Base-by-base conservation (phyloP, 30 jellyfish, hydroid and myxozoan species). In the Aurelia aurita region DNA sequence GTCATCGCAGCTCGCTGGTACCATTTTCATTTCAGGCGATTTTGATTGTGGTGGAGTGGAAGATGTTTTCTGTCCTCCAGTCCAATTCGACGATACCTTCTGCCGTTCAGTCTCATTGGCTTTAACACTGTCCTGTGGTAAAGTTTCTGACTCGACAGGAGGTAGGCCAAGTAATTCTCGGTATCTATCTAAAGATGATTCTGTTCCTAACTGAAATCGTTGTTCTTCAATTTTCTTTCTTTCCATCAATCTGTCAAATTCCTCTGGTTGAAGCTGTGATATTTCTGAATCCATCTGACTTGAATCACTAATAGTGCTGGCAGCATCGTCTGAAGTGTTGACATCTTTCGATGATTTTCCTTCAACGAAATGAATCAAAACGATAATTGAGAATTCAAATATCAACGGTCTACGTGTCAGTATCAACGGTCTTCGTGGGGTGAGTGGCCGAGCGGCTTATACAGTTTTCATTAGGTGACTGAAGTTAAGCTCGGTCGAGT, bases 1-100 rank as follows among this genome's bases (percentile, higher is more conserved):
- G 47, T 79, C 90, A 3, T 46, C 72, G 44, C 80, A 58, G 27
- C 62, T 49, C 6, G 90, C 90, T 15, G 90, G 90, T 0, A 79
- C 32, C 82, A 65, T 65, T 20, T 25, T 49, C 27, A 14, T 53
- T 6, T 21, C 3, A 20, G 20, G 5, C 23, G 21, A 16, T 32
- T 0, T 59, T 43, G 51, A 22, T 11, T 11, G 57, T 9, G 18
- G 44, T 16, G 29, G 80, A 43, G 80, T 12, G 16, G 46, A 69
- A 20, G 68, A 20, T 57, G 68, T 5, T n/a, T 23, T 57, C 8
- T 23, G 25, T 2, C 28, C 28, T 0, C 4, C 28, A n/a, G 25
- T 57, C 28, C 11, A 0, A 16, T 22, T 19, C 9, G 49, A 32
- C 29, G 34, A 22, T 61, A 32, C 27, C 29, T 61, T 22, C 35